Conservation (phyloP, 1,140 invertebrate species). For the Aethina tumida region DNA sequence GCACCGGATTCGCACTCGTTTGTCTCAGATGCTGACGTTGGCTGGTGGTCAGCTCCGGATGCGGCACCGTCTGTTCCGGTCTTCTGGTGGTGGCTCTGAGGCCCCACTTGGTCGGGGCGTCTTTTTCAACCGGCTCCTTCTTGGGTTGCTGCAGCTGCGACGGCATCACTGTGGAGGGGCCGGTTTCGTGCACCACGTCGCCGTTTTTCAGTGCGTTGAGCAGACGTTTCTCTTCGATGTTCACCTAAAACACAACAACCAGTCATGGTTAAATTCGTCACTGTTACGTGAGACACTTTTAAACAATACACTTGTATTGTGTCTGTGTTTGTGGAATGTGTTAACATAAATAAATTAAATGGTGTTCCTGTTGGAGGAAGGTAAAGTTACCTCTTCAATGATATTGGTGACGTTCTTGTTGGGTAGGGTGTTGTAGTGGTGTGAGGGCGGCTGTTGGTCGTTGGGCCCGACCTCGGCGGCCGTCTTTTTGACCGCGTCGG, state of each 20-base stretch:
- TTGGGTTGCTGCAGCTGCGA: slow-evolving; percentile 7
- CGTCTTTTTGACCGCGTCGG: slow-evolving; percentile 36
- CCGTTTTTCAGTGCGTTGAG: slow-evolving; percentile 70
- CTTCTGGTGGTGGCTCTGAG: slow-evolving; percentile 30
- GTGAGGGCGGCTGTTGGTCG: slow-evolving; percentile 5
- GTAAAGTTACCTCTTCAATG: no score
- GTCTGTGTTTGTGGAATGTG: no score
- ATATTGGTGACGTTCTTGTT: slow-evolving; percentile 5
- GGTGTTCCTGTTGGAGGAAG: no score
- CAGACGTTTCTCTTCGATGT: slow-evolving; percentile 66
- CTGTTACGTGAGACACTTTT: no score
- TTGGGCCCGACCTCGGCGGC: slow-evolving; percentile 21
- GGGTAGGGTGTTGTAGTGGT: slow-evolving; percentile 7
- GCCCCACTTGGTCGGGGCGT: slow-evolving; percentile 33
- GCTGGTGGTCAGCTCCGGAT: slow-evolving; percentile 55
- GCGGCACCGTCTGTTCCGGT: slow-evolving; percentile 43
- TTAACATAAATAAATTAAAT: no score
- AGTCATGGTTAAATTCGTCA: no score
- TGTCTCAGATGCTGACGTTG: slow-evolving; percentile 53
- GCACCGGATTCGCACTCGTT: slow-evolving; percentile 50
- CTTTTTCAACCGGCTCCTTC: slow-evolving; percentile 23
- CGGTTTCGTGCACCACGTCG: slow-evolving; percentile 50
- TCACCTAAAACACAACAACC: slow-evolving; percentile 45
- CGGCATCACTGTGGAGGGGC: slow-evolving; percentile 6
- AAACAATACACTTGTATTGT: no score